These are phyloP conservation scores for Drosophila willistoni DNA, from an alignment of 1,140 invertebrate genomes.

Conservation along the genomic window DNA sequence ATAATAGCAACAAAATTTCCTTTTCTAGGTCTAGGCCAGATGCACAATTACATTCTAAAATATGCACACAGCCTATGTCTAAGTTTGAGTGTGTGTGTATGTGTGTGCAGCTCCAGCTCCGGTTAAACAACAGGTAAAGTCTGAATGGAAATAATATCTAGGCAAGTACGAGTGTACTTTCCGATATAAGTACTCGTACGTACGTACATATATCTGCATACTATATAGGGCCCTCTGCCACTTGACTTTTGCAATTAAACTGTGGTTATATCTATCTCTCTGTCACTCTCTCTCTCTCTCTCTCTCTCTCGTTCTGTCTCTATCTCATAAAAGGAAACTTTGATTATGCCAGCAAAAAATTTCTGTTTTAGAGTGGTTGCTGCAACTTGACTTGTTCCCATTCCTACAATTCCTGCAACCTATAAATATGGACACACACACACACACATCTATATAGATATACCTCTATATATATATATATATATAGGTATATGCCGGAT, in stretches of 20 bases:
- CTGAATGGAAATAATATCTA: conserved; percentile 2
- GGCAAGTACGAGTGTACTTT: too few relatives aligned
- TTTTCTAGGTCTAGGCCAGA: conserved; percentile 83
- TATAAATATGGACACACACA: conserved; percentile 53
- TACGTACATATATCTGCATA: neutral
- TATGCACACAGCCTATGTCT: conserved; percentile 61
- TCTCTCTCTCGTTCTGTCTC: neutral
- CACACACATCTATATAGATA: conserved; percentile 18
- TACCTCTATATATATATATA: conserved; percentile 3
- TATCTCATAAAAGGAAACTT: neutral
- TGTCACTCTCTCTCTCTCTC: neutral
- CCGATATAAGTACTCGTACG: neutral
- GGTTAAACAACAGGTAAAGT: conserved; percentile 14
- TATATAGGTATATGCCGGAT: conserved; percentile 39
- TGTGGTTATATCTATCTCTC: neutral
- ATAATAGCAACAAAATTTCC: conserved; percentile 83
- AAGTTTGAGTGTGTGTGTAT: conserved; percentile 13
- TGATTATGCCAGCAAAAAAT: neutral
- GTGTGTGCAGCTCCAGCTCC: conserved; percentile 12
- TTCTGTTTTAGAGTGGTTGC: neutral
- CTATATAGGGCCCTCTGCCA: conserved; percentile 1
- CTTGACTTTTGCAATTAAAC: conserved; percentile 12
- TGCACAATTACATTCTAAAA: conserved; percentile 83
- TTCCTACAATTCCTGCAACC: conserved; percentile 41
- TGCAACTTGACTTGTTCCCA: conserved; percentile 9